Base-by-base conservation (phyloP, 92 coral and sea anemone genomes). In the Palythoa grandis region DNA sequence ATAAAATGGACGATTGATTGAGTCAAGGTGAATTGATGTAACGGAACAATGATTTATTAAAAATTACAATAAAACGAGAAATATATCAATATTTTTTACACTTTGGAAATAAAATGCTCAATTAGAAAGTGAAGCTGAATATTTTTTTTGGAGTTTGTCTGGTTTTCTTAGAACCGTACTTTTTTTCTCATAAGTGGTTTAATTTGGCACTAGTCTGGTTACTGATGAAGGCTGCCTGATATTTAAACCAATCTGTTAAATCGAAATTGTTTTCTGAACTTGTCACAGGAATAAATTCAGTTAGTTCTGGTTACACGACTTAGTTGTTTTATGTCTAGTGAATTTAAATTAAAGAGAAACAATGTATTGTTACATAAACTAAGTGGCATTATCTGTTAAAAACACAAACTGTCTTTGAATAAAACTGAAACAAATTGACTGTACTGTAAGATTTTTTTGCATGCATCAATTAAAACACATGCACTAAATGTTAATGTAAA, bases 401-500 rank as follows among this genome's bases (percentile, higher is more conserved):
- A 73, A 19, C 5, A 12, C 3, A 16, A 16, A 70, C 20, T 65
- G 47, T 24, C n/a, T 19, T 35, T 38, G 52, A 29, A 60, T 60
- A 60, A 60, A 1, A 60, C 22, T 60, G 5, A 60, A 60, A 60
- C 67, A 17, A 17, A 60, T 15, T 20, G 6, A 60, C 67, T 60
- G 25, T 60, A 17, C 16, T 60, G 25, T 60, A 60, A 60, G 22
- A 60, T 15, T 15, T 60, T 69, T 23, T 69, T 69, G 74, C 15
- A 70, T 25, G 37, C 10, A 25, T 70, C 16, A 29, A 70, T 29
- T 11, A 70, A 11, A 68, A 43, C 75, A 70, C 75, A 70, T 17
- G 47, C 83, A 78, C 69, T 39, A 78, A 78, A 78, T 78, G 83
- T 78, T 78, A 4, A 23, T 78, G 83, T 78, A 20, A 63, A 63